phyloP scores from a whole-genome alignment of 2,888 invertebrate species.

The Sympetrum striolatum region DNA sequence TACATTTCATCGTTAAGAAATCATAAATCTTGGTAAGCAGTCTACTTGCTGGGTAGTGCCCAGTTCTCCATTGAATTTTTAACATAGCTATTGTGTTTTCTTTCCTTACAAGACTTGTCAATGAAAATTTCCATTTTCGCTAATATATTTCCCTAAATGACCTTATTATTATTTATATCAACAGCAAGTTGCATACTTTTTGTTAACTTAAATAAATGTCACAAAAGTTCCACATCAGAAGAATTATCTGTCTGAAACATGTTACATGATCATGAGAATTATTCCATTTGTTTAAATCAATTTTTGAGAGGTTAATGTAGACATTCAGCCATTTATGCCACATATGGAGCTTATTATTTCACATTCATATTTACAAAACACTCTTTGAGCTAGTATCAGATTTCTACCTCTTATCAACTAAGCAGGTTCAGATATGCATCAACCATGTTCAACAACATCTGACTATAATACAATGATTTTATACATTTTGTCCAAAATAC shows the following conservation, averaged over 20 bases:
- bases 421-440: conserved; percentile 42
- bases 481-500: conserved; percentile 42
- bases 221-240: conserved; percentile 26
- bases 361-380: conserved; percentile 42
- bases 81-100: conserved; percentile 16
- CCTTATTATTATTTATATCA: conserved; percentile 34
- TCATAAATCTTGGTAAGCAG: conserved; percentile 27
- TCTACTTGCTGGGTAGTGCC: conserved; percentile 24
- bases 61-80: conserved; percentile 13
- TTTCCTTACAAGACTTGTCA: conserved; percentile 17
- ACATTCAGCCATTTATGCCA: conserved; percentile 38
- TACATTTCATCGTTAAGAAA: conserved; percentile 18
- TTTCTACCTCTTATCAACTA: conserved; percentile 40
- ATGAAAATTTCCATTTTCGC: conserved; percentile 21
- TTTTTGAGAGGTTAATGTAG: conserved; percentile 38
- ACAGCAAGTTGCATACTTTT: conserved; percentile 27
- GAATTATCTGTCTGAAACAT: conserved; percentile 31
- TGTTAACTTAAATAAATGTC: conserved; percentile 23
- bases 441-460: conserved; percentile 42
- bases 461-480: conserved; percentile 43
- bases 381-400: conserved; percentile 43
- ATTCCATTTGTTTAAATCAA: conserved; percentile 39
- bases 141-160: conserved; percentile 38
- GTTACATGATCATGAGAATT: conserved; percentile 34
- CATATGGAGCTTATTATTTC: conserved; percentile 38